Evolutionary conservation across 2,888 invertebrate genomes (phyloP).

Genomic region (Drosophila incognita): DNA sequence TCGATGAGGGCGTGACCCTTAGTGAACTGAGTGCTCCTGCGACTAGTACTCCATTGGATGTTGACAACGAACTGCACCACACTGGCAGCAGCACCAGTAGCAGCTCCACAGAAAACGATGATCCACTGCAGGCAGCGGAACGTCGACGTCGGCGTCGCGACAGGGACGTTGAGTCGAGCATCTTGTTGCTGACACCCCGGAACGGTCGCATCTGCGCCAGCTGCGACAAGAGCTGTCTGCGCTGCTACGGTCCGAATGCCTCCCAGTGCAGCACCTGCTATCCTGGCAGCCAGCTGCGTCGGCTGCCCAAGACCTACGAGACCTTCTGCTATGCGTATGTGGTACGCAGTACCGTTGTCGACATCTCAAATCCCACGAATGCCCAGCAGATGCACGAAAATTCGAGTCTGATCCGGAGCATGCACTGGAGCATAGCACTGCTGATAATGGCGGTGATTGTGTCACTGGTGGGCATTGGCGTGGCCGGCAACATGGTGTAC

Average conservation of each 20-base stretch:
- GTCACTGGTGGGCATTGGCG: slow-evolving; percentile 38
- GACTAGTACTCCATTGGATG: neutral
- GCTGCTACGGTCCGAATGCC: slow-evolving; percentile 81
- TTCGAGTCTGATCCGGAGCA: slow-evolving; percentile 23
- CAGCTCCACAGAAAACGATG: slow-evolving; percentile 46
- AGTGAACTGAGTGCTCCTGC: neutral
- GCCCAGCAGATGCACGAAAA: neutral
- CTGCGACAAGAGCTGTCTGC: slow-evolving; percentile 82
- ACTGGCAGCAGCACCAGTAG: slow-evolving; percentile 1
- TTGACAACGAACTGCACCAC: neutral
- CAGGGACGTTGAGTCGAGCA: slow-evolving; percentile 6
- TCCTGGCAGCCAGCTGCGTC: slow-evolving; percentile 79
- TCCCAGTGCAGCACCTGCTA: slow-evolving; percentile 83
- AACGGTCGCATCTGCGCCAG: slow-evolving; percentile 64
- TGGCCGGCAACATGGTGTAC: slow-evolving; percentile 46
- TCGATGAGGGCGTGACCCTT: slow-evolving; percentile 10
- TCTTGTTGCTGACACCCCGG: slow-evolving; percentile 31
- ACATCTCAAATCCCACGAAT: slow-evolving; percentile 36
- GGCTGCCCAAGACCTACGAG: slow-evolving; percentile 69
- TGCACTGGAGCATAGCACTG: slow-evolving; percentile 66
- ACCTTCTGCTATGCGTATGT: slow-evolving; percentile 82
- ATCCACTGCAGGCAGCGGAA: slow-evolving; percentile 76
- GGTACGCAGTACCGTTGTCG: slow-evolving; percentile 76
- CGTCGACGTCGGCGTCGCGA: slow-evolving; percentile 52
- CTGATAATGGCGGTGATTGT: slow-evolving; percentile 59